phyloP scores from a whole-genome alignment of 2,113 vertebrate genomes.

The Paedocypris sp. region DNA sequence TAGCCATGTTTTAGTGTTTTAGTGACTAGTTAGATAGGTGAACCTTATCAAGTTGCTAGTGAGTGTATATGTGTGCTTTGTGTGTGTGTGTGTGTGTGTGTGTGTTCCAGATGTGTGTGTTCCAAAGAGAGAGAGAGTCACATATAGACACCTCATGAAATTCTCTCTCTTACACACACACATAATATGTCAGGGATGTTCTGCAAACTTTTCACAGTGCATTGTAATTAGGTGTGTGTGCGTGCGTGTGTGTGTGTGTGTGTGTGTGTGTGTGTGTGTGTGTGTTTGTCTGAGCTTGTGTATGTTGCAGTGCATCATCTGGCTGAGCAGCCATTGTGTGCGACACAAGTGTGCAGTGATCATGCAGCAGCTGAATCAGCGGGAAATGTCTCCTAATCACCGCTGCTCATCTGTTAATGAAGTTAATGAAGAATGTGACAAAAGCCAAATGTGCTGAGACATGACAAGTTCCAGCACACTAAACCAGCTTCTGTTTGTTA shows the following conservation, averaged over 20 bases:
- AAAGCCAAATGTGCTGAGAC: slow-evolving; percentile 69
- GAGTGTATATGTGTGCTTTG: too few relatives aligned
- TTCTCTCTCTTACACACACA: too few relatives aligned
- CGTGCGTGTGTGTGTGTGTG: neutral
- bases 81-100: too few relatives aligned
- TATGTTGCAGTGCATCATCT: slow-evolving; percentile 43
- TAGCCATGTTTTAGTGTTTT: too few relatives aligned
- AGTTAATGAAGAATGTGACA: slow-evolving; percentile 75
- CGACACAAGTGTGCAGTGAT: slow-evolving; percentile 36
- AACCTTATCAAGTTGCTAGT: too few relatives aligned
- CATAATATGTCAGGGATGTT: too few relatives aligned
- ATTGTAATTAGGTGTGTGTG: too few relatives aligned
- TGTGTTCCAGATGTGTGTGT: too few relatives aligned
- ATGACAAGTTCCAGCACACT: slow-evolving; percentile 70
- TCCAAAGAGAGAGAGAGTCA: too few relatives aligned
- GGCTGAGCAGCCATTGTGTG: slow-evolving; percentile 46
- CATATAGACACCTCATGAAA: too few relatives aligned
- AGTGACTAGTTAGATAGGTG: too few relatives aligned
- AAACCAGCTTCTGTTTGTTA: slow-evolving; percentile 54
- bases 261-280: slow-evolving; percentile 17
- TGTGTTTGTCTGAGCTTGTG: slow-evolving; percentile 17
- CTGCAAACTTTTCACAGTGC: too few relatives aligned
- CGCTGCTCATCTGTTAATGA: slow-evolving; percentile 74
- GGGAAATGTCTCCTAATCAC: slow-evolving; percentile 68
- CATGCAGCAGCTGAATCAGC: slow-evolving; percentile 67